Conservation (phyloP, 2,113 vertebrate species). For the Cettia cetti region DNA sequence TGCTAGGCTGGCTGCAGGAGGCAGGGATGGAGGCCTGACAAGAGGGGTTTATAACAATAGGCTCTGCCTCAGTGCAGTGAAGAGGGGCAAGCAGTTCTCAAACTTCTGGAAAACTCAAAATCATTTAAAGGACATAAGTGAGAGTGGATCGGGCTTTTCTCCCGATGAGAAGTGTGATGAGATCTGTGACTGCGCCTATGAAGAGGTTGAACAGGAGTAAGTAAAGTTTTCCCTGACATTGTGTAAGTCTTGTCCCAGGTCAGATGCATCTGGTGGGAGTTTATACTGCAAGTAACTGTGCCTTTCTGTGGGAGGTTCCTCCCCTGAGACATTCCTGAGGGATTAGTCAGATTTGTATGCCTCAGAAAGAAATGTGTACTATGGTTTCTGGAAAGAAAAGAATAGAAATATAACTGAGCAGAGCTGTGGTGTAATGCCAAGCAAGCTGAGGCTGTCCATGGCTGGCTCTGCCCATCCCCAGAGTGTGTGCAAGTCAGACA, state of each 20-base stretch:
- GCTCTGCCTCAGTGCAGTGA: slow-evolving; percentile 66
- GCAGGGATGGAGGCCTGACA: slow-evolving; percentile 74
- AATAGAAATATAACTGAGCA: neutral
- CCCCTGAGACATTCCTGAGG: neutral
- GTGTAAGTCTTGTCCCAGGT: neutral
- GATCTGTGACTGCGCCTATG: slow-evolving; percentile 74
- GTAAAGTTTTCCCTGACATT: slow-evolving; percentile 57
- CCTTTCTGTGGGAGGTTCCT: slow-evolving; percentile 28
- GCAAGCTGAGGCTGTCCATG: neutral
- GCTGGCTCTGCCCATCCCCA: neutral
- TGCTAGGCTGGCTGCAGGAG: slow-evolving; percentile 73
- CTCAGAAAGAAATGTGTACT: neutral
- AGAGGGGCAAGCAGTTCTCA: slow-evolving; percentile 20
- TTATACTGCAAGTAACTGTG: neutral
- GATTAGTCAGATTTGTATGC: slow-evolving; percentile 3
- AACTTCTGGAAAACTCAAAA: neutral
- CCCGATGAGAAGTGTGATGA: slow-evolving; percentile 55
- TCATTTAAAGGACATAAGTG: neutral
- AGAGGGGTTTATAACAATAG: slow-evolving; percentile 74
- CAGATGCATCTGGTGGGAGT: neutral
- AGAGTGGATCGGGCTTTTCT: neutral
- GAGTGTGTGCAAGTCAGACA: neutral
- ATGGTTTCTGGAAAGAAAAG: neutral
- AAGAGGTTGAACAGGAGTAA: slow-evolving; percentile 73
- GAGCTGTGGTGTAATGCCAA: neutral